These are phyloP conservation scores for Notolepis coatsorum DNA, from an alignment of 2,797 vertebrate species.

Conservation along the genomic window DNA sequence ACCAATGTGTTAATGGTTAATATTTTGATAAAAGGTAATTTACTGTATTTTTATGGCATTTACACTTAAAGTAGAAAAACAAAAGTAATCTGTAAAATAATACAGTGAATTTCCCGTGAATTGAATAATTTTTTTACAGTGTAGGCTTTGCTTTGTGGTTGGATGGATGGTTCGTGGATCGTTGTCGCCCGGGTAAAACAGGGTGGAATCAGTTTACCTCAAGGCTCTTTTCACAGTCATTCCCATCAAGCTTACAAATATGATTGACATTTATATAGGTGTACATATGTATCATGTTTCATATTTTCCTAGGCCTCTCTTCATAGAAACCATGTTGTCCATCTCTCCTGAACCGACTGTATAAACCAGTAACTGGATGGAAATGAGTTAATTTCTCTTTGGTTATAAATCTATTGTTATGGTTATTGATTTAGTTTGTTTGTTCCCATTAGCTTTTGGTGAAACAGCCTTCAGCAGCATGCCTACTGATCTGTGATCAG, in stretches of 20 bases:
- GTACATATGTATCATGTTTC: not conserved
- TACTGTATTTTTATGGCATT: too few relatives aligned
- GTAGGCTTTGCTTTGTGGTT: constrained; percentile 21
- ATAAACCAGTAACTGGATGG: not conserved
- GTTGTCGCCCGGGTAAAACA: constrained; percentile 14
- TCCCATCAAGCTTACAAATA: not conserved
- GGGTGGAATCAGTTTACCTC: constrained; percentile 40
- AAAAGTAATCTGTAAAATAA: too few relatives aligned
- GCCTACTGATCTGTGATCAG: not conserved
- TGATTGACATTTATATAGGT: not conserved
- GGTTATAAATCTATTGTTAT: too few relatives aligned
- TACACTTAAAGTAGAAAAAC: too few relatives aligned
- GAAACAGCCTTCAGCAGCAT: too few relatives aligned
- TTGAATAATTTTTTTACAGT: too few relatives aligned
- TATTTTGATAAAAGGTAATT: too few relatives aligned
- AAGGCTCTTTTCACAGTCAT: not conserved
- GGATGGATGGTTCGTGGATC: constrained; percentile 49
- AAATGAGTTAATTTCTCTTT: not conserved
- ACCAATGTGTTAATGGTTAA: too few relatives aligned
- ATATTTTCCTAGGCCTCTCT: not conserved
- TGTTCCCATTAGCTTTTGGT: too few relatives aligned
- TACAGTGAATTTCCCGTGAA: too few relatives aligned
- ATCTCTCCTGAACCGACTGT: not conserved
- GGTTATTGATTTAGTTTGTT: too few relatives aligned
- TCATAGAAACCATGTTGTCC: not conserved